Percentiles rank a stretch among this genome's conserved stretches.
Conservation (phyloP, 2,113 vertebrate genomes). For the Tetrao urogallus region DNA sequence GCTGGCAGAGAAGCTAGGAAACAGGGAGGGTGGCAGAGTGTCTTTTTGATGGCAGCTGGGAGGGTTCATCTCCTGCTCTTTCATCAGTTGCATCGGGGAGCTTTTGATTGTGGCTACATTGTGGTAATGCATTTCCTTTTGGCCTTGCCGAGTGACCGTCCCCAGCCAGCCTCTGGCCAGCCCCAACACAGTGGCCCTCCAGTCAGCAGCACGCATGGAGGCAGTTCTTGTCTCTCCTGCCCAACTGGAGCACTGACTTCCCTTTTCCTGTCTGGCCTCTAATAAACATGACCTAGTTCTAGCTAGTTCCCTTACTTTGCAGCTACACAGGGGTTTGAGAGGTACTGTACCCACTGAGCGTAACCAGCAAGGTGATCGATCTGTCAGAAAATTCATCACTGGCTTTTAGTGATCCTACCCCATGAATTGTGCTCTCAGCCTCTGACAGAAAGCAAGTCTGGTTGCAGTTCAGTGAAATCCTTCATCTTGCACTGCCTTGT, state of each 20-base stretch:
- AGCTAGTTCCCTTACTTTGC: background rate
- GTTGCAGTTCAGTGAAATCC: background rate
- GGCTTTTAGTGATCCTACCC: background rate
- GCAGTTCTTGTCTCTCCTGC: constrained; percentile 15
- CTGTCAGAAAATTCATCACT: background rate
- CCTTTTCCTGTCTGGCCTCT: constrained; percentile 35
- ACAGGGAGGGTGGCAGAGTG: background rate
- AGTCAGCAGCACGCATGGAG: constrained; percentile 12
- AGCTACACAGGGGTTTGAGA: background rate
- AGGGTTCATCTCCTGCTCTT: constrained; percentile 40
- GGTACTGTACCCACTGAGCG: background rate
- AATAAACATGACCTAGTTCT: constrained; percentile 5
- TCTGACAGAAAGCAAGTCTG: background rate
- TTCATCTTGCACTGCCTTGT: background rate
- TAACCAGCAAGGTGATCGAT: background rate
- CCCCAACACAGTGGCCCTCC: constrained; percentile 50
- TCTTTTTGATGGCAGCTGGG: constrained; percentile 38
- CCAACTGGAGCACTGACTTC: constrained; percentile 44
- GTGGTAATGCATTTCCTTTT: constrained; percentile 68
- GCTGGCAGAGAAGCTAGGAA: constrained; percentile 40
- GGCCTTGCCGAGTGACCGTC: constrained; percentile 70
- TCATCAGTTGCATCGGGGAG: background rate
- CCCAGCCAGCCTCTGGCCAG: constrained; percentile 46
- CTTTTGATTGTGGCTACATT: constrained; percentile 10
- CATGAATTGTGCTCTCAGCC: background rate